Percentiles rank a stretch among this genome's conserved stretches.
These are phyloP conservation scores for Felis chaus DNA, from an alignment of 2,113 vertebrate species.

Conservation along the genomic window DNA sequence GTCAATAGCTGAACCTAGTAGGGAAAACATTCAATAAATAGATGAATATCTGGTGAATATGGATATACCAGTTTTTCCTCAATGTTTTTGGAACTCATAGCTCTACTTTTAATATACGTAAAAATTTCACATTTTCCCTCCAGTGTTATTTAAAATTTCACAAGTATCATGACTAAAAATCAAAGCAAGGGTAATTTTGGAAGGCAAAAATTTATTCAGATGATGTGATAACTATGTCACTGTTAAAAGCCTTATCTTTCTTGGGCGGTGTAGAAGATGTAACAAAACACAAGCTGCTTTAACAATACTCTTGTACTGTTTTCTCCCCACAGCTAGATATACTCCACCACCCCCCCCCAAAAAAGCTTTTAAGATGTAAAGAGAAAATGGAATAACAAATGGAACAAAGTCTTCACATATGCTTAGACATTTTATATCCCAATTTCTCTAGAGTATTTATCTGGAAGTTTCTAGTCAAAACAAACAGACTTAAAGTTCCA, in stretches of 20 bases:
- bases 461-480: conserved; percentile 30
- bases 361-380: background rate
- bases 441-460: background rate
- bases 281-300: conserved; percentile 25
- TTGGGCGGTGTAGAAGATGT: background rate
- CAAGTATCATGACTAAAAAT: conserved; percentile 32
- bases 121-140: background rate
- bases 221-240: background rate
- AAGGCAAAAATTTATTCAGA: conserved; percentile 55
- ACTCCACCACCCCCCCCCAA: fast-evolving
- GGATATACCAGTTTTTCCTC: background rate
- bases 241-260: conserved; percentile 36
- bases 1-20: conserved; percentile 5
- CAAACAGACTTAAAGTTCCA: background rate
- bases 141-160: background rate
- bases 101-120: background rate
- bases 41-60: background rate
- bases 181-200: conserved; percentile 36
- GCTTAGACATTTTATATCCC: background rate
- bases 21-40: conserved; percentile 20
- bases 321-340: background rate
- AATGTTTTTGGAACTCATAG: background rate
- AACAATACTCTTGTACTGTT: background rate
- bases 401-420: background rate
- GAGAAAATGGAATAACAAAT: background rate